phyloP scores from a whole-genome alignment of 2,888 invertebrate genomes.

The Julus scandinavius region DNA sequence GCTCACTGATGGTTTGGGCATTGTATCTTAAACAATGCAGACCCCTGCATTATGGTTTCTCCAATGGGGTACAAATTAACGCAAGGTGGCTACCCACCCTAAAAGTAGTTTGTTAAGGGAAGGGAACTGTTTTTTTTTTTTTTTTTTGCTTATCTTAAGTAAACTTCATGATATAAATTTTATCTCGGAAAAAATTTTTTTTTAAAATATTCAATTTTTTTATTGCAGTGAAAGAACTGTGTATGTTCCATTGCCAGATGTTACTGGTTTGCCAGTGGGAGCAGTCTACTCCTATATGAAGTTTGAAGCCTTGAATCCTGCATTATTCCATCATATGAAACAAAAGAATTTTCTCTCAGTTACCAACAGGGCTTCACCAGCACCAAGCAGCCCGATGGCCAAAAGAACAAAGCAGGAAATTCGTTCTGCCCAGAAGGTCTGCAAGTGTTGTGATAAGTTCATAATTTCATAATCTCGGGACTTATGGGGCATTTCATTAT shows the following conservation, averaged over 20 bases:
- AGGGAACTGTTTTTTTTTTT: slow-evolving; percentile 53
- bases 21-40: too few relatives aligned
- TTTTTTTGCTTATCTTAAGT: too few relatives aligned
- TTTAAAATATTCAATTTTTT: too few relatives aligned
- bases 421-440: slow-evolving; percentile 85
- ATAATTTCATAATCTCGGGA: too few relatives aligned
- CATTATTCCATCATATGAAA: slow-evolving; percentile 66
- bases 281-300: slow-evolving; percentile 64
- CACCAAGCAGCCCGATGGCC: slow-evolving; percentile 90
- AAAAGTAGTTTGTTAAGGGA: too few relatives aligned
- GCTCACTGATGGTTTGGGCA: too few relatives aligned
- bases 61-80: too few relatives aligned
- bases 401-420: slow-evolving; percentile 95
- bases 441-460: not conserved
- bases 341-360: slow-evolving; percentile 61
- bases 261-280: slow-evolving; percentile 66
- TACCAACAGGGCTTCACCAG: slow-evolving; percentile 65
- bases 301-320: slow-evolving; percentile 66
- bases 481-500: too few relatives aligned
- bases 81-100: too few relatives aligned
- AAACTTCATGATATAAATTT: too few relatives aligned
- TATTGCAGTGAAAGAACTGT: slow-evolving; percentile 90
- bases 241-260: slow-evolving; percentile 94
- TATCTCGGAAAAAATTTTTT: too few relatives aligned
- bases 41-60: too few relatives aligned